Percentiles rank a stretch among this genome's conserved stretches.
Conservation (phyloP, 2,888 invertebrate genomes). For the Acanthococcus lagerstroemiae region DNA sequence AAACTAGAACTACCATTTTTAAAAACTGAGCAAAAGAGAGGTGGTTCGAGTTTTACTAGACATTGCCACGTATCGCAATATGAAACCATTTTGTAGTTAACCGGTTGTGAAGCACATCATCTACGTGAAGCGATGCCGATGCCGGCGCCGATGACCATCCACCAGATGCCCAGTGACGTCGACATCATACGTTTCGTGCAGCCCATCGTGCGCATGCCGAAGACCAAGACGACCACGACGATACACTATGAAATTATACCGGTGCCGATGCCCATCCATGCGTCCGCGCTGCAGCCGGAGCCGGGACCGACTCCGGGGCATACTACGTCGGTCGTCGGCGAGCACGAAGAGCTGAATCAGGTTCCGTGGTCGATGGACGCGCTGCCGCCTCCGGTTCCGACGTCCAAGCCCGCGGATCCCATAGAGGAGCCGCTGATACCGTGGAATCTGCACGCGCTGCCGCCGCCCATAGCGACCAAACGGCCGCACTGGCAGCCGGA, state of each 20-base stretch:
- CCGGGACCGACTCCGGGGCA: slow-evolving; percentile 12
- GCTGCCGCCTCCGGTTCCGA: slow-evolving; percentile 31
- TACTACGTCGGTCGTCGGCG: neutral
- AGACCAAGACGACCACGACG: neutral
- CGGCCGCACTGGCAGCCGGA: slow-evolving; percentile 5
- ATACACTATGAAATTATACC: slow-evolving; percentile 3
- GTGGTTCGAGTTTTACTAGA: no score
- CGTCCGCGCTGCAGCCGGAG: slow-evolving; percentile 10
- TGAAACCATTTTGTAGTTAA: no score
- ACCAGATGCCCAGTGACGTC: neutral
- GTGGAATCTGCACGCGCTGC: slow-evolving; percentile 33
- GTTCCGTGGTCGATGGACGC: slow-evolving; percentile 33
- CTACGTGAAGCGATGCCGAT: neutral
- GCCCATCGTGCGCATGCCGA: neutral
- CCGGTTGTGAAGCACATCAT: neutral
- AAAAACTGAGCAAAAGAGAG: no score
- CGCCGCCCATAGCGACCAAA: slow-evolving; percentile 28
- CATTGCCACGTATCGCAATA: no score
- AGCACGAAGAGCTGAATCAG: neutral
- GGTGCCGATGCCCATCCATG: neutral
- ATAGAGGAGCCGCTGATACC: slow-evolving; percentile 21
- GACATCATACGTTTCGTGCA: neutral
- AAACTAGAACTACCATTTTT: no score
- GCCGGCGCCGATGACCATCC: neutral
- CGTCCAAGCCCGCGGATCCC: neutral